Evolutionary conservation across 2,113 vertebrate genomes (phyloP).

Genomic region (Lagopus muta): DNA sequence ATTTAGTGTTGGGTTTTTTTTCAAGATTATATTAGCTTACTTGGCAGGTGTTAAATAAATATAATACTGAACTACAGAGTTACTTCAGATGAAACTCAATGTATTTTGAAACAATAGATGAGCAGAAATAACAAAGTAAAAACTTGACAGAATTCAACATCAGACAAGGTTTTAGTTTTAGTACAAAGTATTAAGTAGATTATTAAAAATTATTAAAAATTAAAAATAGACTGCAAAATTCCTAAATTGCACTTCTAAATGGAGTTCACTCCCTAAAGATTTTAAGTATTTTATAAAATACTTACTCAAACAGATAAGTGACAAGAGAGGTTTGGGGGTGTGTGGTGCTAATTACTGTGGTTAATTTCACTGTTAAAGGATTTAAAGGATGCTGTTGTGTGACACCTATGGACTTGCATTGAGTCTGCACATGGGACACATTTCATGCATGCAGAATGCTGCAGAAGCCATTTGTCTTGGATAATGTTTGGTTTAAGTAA

Average conservation of each 20-base stretch:
- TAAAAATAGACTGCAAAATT: not conserved
- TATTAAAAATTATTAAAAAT: too few species aligned
- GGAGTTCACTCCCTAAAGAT: not conserved
- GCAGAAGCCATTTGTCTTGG: not conserved
- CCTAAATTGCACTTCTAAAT: not conserved
- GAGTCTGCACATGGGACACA: rapidly evolving
- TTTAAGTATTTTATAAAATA: not conserved
- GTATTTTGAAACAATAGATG: not conserved
- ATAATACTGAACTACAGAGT: not conserved
- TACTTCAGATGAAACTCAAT: not conserved
- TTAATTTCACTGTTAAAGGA: not conserved
- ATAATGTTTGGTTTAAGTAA: not conserved
- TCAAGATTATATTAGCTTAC: not conserved
- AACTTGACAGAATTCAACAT: not conserved
- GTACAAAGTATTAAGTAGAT: not conserved
- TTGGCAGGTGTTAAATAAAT: not conserved
- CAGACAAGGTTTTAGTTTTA: not conserved
- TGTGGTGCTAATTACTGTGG: not conserved
- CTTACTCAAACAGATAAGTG: not conserved
- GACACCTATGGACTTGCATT: not conserved
- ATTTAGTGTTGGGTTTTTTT: not conserved
- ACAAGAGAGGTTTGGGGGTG: rapidly evolving
- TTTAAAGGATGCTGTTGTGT: not conserved
- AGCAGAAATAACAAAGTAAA: not conserved
- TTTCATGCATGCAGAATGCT: not conserved